phyloP scores from a whole-genome alignment of 2,113 vertebrate species.

The Peromyscus leucopus region DNA sequence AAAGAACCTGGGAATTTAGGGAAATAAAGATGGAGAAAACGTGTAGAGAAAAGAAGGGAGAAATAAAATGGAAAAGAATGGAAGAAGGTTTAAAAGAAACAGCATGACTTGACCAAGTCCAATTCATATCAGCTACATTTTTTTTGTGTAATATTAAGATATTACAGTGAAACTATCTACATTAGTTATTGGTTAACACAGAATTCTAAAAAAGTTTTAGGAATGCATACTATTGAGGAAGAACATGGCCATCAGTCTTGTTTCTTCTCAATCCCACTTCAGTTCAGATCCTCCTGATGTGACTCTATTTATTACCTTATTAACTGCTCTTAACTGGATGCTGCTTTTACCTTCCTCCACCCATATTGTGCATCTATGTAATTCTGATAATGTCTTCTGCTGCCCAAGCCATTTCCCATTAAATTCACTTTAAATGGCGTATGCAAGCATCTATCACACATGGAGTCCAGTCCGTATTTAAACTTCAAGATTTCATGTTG shows the following conservation, averaged over 20 bases:
- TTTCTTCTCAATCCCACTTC: background rate
- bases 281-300: background rate
- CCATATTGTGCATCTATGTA: background rate
- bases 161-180: background rate
- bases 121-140: background rate
- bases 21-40: background rate
- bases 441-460: background rate
- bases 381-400: background rate
- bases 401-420: background rate
- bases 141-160: background rate
- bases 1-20: background rate
- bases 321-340: background rate
- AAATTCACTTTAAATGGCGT: background rate
- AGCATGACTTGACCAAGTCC: background rate
- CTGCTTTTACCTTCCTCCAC: slow-evolving; percentile 16
- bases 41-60: background rate
- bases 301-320: background rate
- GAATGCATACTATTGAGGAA: background rate
- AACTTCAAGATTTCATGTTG: background rate
- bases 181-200: background rate
- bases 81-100: background rate
- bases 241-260: background rate
- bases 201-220: background rate
- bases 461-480: background rate
- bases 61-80: background rate